These are phyloP conservation scores for Plagodis pulveraria DNA, from an alignment of 2,888 invertebrate species.

Conservation along the genomic window DNA sequence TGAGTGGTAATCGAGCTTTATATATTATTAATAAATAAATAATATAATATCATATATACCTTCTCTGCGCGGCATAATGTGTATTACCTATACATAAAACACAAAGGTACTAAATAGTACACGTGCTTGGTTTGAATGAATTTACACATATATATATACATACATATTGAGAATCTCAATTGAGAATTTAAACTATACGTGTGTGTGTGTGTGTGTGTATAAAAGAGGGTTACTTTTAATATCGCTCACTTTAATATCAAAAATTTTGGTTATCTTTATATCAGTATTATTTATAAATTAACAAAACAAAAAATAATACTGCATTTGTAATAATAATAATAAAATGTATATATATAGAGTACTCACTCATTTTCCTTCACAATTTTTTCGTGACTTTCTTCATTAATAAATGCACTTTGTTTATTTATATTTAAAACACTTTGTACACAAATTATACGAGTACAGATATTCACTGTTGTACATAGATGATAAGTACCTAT, in stretches of 20 bases:
- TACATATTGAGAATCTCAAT: conserved; percentile 17
- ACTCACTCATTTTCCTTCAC: too few species aligned
- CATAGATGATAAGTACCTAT: not conserved
- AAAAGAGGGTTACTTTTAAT: conserved; percentile 29
- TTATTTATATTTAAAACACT: conserved; percentile 32
- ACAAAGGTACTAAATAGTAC: conserved; percentile 24
- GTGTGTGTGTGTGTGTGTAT: conserved; percentile 21
- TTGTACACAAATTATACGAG: conserved; percentile 28
- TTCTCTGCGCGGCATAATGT: conserved; percentile 33
- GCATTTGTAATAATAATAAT: conserved; percentile 26
- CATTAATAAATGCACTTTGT: conserved; percentile 17
- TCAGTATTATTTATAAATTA: conserved; percentile 24
- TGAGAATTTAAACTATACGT: conserved; percentile 27
- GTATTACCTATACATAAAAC: conserved; percentile 27
- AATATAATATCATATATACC: conserved; percentile 28
- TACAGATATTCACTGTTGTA: conserved; percentile 27
- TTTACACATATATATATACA: too few species aligned
- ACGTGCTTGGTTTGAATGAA: conserved; percentile 32
- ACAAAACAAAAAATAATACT: conserved; percentile 19
- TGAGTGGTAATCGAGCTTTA: too few species aligned
- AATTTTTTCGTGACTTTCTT: conserved; percentile 22
- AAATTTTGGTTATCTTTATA: conserved; percentile 27
- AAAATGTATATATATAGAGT: conserved; percentile 31
- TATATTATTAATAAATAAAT: too few species aligned
- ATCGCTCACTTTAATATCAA: conserved; percentile 29